A percentile compares a stretch with the other conserved stretches of the same genome.
Conservation (phyloP, 2,888 invertebrate genomes). For the Argynnis bischoffii region DNA sequence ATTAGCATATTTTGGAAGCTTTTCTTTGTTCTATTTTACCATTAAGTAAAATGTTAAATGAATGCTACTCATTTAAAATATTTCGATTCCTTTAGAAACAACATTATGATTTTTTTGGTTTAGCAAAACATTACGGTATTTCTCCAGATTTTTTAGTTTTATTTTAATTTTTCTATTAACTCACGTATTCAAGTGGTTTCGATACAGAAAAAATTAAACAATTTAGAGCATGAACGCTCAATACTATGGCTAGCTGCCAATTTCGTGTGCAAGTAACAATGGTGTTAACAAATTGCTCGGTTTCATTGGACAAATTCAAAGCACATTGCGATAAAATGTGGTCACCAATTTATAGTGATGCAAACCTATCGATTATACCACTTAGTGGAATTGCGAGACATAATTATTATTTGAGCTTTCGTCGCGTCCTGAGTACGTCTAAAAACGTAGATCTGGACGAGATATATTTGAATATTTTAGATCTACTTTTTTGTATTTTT, state of each 20-base stretch:
- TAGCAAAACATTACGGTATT: too few species aligned
- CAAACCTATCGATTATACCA: slow-evolving; percentile 17
- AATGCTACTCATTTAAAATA: too few species aligned
- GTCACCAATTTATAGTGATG: slow-evolving; percentile 26
- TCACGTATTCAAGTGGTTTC: not conserved
- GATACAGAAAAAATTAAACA: not conserved
- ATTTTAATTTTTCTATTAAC: not conserved
- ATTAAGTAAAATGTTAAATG: too few species aligned
- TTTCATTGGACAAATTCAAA: slow-evolving; percentile 30
- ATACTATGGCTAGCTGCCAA: slow-evolving; percentile 23
- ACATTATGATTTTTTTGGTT: too few species aligned
- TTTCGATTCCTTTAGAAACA: too few species aligned
- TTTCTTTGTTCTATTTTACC: too few species aligned
- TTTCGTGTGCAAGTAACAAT: slow-evolving; percentile 26
- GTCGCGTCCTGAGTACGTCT: not conserved
- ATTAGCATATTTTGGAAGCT: too few species aligned
- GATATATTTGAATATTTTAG: too few species aligned
- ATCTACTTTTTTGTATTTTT: too few species aligned
- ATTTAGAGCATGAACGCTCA: slow-evolving; percentile 7
- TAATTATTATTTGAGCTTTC: slow-evolving; percentile 1
- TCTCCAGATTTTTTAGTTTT: too few species aligned
- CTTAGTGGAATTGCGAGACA: not conserved
- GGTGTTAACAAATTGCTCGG: slow-evolving; percentile 28
- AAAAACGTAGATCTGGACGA: too few species aligned
- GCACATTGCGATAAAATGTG: slow-evolving; percentile 30